A percentile compares a stretch with the other conserved stretches of the same genome.
Conservation (phyloP, 64 coral and sea anemone species). For the Dendrophyllia cribrosa region DNA sequence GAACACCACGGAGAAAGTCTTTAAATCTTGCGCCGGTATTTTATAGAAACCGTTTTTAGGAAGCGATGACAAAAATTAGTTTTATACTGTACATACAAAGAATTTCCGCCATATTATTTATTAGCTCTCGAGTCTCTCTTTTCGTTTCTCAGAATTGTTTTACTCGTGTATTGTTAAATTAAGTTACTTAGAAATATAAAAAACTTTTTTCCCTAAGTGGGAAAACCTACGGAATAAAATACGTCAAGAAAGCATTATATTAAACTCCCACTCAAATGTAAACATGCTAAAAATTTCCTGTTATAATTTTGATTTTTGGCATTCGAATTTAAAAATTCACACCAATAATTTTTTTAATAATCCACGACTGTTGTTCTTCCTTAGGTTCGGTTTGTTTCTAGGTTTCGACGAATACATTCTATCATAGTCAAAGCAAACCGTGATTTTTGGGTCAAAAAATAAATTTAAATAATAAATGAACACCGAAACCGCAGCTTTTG, state of each 20-base stretch:
- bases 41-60: too few species aligned
- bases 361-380: not conserved
- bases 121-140: too few species aligned
- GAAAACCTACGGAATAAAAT: not conserved
- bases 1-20: too few species aligned
- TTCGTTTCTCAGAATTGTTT: too few species aligned
- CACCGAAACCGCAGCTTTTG: not conserved
- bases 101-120: not conserved
- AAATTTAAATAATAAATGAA: not conserved
- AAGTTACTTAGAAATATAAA: not conserved
- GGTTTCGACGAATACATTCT: too few species aligned
- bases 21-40: too few species aligned
- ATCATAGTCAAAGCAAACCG: not conserved
- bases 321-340: not conserved
- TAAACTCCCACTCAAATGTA: conserved; percentile 23
- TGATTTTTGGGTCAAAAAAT: not conserved
- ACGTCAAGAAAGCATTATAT: conserved; percentile 4
- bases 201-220: not conserved
- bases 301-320: not conserved
- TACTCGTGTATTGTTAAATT: not conserved
- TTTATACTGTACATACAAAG: not conserved
- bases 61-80: too few species aligned
- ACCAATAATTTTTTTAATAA: too few species aligned
- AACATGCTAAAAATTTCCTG: not conserved
- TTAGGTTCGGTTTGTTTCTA: not conserved